Evolutionary conservation across 1,140 invertebrate genomes (phyloP), one percentile per base, ranked within the genome.

Genomic region (Vanessa tameamea): DNA sequence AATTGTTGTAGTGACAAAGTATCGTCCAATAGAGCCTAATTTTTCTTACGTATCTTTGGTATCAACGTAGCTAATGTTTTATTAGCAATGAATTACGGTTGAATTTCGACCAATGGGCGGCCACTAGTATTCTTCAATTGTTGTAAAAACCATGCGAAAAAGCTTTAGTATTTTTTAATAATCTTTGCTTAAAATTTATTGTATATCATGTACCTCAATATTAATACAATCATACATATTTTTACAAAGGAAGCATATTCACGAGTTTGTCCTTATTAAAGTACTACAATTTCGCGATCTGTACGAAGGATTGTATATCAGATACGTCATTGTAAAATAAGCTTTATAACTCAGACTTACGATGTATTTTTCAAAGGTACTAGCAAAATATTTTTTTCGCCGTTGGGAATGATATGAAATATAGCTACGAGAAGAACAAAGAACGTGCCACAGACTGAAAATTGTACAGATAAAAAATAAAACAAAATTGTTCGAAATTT

Each of bases 381-480:
- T n/a, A n/a, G 13, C 11, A 23, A 37, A 15, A 51, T 23, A 50
- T 16, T 66, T 69, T 69, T 69, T 59, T 57, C 43, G 20, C 66
- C 66, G 37, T 51, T 69, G 66, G 66, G 53, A 69, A 55, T 37
- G 51, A 69, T 69, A 69, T 69, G 66, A 69, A 69, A 69, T 59
- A 53, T 69, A 68, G 66, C 66, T 59, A 69, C 26, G 65, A 15
- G 50, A 69, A 50, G 64, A 71, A 71, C 69, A 71, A 71, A 71
- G 69, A 48, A 71, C 61, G 61, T 51, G 61, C 59, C 37, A 64
- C 61, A 71, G 69, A 51, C 59, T 71, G 69, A 64, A 71, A 71
- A 71, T 64, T 71, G 69, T 71, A 55, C 64, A 50, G 48, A 71
- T 71, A 71, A 70, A 70, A 70, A 70, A 48, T 61, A 70, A 47